Base-by-base conservation (phyloP, 1,140 invertebrate species). In the Campoletis sonorensis region DNA sequence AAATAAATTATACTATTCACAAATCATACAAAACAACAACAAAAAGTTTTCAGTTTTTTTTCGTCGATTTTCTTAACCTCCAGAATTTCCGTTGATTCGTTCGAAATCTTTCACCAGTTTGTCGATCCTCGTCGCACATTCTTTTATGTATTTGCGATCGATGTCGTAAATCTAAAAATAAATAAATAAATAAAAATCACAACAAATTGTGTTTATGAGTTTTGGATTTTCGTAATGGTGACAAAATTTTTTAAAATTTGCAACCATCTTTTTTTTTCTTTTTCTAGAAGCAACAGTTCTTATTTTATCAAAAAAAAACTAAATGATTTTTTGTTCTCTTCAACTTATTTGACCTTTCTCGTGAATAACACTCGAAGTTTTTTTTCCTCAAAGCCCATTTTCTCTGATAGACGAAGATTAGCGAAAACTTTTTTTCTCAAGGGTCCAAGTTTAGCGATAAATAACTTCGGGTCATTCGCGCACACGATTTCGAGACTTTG, bases 311-410 rank as follows among this genome's bases (percentile, higher is more conserved):
- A n/a, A n/a, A n/a, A n/a, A n/a, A n/a, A n/a, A n/a, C n/a, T n/a
- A n/a, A n/a, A n/a, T n/a, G n/a, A n/a, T n/a, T n/a, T 37, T 37
- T 84, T 45, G 1, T 45, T 5, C 40, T 45, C 40, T 45, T 45
- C 1, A 13, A 4, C 40, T 45, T 8, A 45, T 45, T 13, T 45
- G 40, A 88, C 88, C 71, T 78, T 81, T 71, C 82, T 84, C 1
- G 26, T 68, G 37, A 87, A 89, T 26, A 82, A 40, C 1, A 13
- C 37, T 27, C 84, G 84, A 0, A 87, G 77, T 37, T 26, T 80
- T 45, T 85, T 86, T 0, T 88, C 87, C n/a, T 83, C 27, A n/a
- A 88, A 85, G 10, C 82, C 45, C 79, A 88, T 85, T 72, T 84
- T 88, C 18, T 88, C 87, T 0, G 84, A 78, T 0, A 15, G 79